Base-by-base conservation (phyloP, 2,888 invertebrate species). In the Candidula unifasciata region DNA sequence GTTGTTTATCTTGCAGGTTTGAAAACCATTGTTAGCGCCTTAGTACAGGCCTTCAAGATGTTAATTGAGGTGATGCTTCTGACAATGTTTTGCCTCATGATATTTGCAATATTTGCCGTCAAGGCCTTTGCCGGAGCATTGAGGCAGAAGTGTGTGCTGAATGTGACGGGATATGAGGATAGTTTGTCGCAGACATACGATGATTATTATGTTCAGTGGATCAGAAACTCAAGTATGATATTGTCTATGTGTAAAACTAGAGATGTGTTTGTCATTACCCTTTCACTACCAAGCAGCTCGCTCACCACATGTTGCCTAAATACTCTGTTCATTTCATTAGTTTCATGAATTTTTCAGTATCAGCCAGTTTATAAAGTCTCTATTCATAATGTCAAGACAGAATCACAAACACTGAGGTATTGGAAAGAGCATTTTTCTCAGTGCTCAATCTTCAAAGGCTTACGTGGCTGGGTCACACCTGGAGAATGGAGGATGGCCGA, bases 41-140 rank as follows among this genome's bases (percentile, higher is more conserved):
- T 98, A 93, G 95, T 98, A 90, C 97, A 97, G 94, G 98, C 94
- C 85, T 97, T 98, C 95, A 97, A 97, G 93, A 98, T 98, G 95
- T 95, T 98, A 93, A 97, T 97, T 66, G 98, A 98, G 94, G 98
- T 98, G 93, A 98, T 98, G 97, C 97, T 98, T 77, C 95, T 98
- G 90, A 98, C 98, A 86, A 96, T 98, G 93, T 98, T 98, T 95
- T 98, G 98, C 93, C 95, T 98, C 93, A 98, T 98, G 98, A 98
- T 98, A 54, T 98, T 98, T 94, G 97, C 98, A 74, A 95, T 98
- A 88, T 98, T 98, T 94, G 98, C 97, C 54, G 95, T 98, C 87
- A 98, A 98, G 94, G 97, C 98, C 88, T 98, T 98, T 94, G 97
- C 97, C 96, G 98, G 98, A 71, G 97, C 97, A 93, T 95, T 98